These are phyloP conservation scores for Drosophila cracens DNA, from an alignment of 2,888 invertebrate genomes.

Conservation along the genomic window DNA sequence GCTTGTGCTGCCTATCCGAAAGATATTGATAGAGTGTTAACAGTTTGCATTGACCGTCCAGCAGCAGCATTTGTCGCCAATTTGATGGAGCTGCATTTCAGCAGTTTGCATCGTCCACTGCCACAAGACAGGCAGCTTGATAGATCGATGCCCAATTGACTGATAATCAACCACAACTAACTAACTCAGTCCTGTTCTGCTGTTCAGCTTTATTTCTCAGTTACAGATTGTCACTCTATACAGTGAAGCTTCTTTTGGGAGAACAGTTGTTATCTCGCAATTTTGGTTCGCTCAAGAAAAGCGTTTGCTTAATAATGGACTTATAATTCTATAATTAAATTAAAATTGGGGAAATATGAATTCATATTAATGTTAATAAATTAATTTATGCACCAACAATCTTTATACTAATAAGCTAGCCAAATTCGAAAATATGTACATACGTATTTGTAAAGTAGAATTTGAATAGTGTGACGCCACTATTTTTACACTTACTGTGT, in stretches of 20 bases:
- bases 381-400: background rate
- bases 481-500: background rate
- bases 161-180: conserved; percentile 31
- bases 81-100: conserved; percentile 53
- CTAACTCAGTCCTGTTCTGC: background rate
- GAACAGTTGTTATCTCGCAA: background rate
- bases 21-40: conserved; percentile 66
- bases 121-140: conserved; percentile 25
- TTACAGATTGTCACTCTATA: background rate
- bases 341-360: background rate
- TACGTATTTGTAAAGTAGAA: background rate
- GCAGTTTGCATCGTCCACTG: conserved; percentile 42
- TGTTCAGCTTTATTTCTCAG: background rate
- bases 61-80: conserved; percentile 57
- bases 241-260: background rate
- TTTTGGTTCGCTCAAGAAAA: background rate
- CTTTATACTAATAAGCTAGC: background rate
- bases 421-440: too few species aligned
- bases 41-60: conserved; percentile 45
- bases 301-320: too few species aligned
- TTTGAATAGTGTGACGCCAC: background rate
- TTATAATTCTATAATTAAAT: background rate
- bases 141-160: conserved; percentile 45
- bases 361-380: background rate
- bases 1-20: conserved; percentile 16